Conservation (phyloP, 2,113 vertebrate species). For the Nerophis ophidion region DNA sequence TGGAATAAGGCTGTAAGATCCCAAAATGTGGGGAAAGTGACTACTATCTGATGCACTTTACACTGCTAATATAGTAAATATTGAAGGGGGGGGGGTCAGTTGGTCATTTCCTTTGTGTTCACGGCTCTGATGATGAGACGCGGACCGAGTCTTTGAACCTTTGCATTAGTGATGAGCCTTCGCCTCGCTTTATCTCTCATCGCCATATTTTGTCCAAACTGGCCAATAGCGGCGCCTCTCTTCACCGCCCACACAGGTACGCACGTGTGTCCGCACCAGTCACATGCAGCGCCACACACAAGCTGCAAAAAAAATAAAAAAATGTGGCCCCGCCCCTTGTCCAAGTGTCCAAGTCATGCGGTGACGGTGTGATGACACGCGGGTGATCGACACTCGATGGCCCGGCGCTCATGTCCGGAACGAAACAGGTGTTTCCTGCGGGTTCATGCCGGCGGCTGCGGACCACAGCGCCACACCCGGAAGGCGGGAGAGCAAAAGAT, state of each 20-base stretch:
- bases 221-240: constrained; percentile 33
- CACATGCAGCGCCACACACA: background rate
- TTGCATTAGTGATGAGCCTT: constrained; percentile 62
- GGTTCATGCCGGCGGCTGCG: constrained; percentile 1
- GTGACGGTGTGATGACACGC: constrained; percentile 24
- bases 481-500: constrained; percentile 15
- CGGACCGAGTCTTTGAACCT: constrained; percentile 64
- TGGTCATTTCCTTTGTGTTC: constrained; percentile 58
- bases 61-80: background rate
- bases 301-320: background rate
- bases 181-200: constrained; percentile 52
- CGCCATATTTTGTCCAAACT: constrained; percentile 53
- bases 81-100: constrained; percentile 35
- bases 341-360: constrained; percentile 32
- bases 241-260: constrained; percentile 42
- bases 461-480: background rate
- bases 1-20: no score
- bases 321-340: constrained; percentile 6
- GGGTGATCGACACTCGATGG: constrained; percentile 38
- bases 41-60: no score
- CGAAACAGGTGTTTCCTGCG: constrained; percentile 24
- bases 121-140: constrained; percentile 63
- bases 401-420: constrained; percentile 23
- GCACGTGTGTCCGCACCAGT: constrained; percentile 19
- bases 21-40: no score